A percentile compares a stretch with the other conserved stretches of the same genome.
Conservation (phyloP, 2,113 vertebrate species). For the Epinephelus fuscoguttatus region DNA sequence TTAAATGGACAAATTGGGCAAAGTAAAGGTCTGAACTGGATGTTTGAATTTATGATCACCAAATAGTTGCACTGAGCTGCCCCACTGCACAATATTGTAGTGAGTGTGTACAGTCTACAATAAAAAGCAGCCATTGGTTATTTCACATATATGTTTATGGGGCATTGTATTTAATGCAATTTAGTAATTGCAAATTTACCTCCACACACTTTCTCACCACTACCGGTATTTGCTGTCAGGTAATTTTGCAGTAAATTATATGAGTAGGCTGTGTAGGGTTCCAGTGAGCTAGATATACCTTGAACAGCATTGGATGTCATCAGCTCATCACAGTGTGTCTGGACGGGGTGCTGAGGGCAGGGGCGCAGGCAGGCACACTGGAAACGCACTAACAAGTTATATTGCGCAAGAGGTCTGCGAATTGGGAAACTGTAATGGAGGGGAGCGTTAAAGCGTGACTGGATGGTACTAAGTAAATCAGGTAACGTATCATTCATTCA, state of each 20-base stretch:
- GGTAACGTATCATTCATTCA: constrained; percentile 53
- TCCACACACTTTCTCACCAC: background rate
- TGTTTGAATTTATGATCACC: background rate
- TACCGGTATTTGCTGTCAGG: background rate
- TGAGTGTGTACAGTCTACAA: background rate
- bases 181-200: too few species aligned
- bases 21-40: too few species aligned
- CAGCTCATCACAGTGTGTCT: constrained; percentile 1
- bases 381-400: constrained; percentile 30
- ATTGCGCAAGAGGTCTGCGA: constrained; percentile 10
- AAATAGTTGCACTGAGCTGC: background rate
- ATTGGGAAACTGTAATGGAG: constrained; percentile 19
- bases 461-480: background rate
- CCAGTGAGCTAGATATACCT: background rate
- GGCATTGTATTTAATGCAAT: background rate
- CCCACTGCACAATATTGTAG: background rate
- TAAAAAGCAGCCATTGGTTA: background rate
- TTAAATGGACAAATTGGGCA: too few species aligned
- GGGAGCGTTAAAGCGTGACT: constrained; percentile 31
- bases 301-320: constrained; percentile 36
- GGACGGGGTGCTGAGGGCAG: constrained; percentile 19
- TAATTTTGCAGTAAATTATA: background rate
- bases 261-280: constrained; percentile 11
- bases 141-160: background rate
- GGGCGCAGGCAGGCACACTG: constrained; percentile 19